phyloP scores from a whole-genome alignment of 2,113 vertebrate genomes.

The Tringa solitaria region DNA sequence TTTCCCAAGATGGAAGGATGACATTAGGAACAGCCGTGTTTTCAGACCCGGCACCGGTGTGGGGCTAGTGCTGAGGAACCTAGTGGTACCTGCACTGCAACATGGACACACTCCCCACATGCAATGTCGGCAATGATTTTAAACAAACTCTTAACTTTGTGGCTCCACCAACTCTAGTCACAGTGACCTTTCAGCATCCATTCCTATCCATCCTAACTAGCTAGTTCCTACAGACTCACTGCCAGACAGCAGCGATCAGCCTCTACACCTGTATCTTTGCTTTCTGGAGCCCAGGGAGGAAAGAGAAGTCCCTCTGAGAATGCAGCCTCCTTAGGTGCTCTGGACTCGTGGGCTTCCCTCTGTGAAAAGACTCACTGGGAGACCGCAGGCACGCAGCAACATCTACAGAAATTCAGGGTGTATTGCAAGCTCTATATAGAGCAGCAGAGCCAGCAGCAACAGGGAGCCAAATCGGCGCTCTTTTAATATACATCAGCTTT shows the following conservation, averaged over 20 bases:
- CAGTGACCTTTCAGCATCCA: neutral
- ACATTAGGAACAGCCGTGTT: neutral
- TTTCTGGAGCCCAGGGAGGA: neutral
- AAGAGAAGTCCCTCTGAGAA: neutral
- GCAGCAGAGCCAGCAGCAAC: conserved; percentile 32
- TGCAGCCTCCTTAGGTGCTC: neutral
- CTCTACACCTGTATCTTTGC: neutral
- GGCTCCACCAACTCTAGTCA: neutral
- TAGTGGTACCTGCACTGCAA: neutral
- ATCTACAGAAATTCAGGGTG: conserved; percentile 66
- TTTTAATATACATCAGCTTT: conserved; percentile 62
- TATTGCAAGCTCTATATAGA: conserved; percentile 8
- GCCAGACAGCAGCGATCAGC: neutral
- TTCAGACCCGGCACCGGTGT: neutral
- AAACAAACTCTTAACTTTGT: neutral
- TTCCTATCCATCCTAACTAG: neutral
- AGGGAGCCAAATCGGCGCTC: neutral
- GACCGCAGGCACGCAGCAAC: conserved; percentile 61
- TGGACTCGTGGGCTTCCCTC: neutral
- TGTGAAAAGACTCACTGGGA: neutral
- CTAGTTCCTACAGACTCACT: neutral
- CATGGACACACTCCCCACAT: accelerated
- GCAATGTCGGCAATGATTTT: neutral
- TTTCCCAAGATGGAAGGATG: neutral
- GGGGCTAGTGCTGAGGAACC: neutral